Percentiles rank a stretch among this genome's conserved stretches.
These are phyloP conservation scores for Nasua narica DNA, from an alignment of 2,797 vertebrate species.

Conservation along the genomic window DNA sequence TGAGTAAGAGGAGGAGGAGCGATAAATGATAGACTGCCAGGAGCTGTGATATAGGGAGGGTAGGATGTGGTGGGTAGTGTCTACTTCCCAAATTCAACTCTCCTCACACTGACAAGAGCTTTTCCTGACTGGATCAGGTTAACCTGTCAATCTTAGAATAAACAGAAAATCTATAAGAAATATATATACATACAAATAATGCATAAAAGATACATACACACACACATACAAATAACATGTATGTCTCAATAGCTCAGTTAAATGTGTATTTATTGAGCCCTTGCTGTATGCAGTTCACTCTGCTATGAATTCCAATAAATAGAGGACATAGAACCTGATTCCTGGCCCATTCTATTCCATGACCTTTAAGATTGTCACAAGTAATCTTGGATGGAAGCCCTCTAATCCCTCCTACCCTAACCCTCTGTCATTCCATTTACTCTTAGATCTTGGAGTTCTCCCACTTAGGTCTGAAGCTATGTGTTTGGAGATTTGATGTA, in stretches of 20 bases:
- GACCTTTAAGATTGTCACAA: neutral
- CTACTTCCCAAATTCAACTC: neutral
- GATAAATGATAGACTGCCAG: neutral
- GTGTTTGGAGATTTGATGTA: neutral
- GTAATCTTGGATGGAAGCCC: neutral
- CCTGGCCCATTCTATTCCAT: neutral
- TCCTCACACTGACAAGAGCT: neutral
- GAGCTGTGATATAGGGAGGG: neutral
- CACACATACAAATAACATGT: neutral
- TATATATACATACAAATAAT: neutral
- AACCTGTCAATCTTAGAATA: neutral
- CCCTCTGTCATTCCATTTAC: neutral
- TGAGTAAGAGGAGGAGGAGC: neutral
- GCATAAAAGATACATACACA: neutral
- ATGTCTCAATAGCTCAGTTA: neutral
- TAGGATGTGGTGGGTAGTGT: neutral
- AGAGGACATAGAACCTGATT: neutral
- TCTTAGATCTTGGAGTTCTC: neutral
- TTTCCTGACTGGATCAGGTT: neutral
- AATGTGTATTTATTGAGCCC: neutral
- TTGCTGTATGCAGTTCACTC: neutral
- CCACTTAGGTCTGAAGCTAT: neutral
- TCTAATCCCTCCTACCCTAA: neutral
- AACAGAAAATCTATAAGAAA: neutral
- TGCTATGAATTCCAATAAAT: neutral